phyloP scores from a whole-genome alignment of 2,113 vertebrate species.

The Microtus oregoni region DNA sequence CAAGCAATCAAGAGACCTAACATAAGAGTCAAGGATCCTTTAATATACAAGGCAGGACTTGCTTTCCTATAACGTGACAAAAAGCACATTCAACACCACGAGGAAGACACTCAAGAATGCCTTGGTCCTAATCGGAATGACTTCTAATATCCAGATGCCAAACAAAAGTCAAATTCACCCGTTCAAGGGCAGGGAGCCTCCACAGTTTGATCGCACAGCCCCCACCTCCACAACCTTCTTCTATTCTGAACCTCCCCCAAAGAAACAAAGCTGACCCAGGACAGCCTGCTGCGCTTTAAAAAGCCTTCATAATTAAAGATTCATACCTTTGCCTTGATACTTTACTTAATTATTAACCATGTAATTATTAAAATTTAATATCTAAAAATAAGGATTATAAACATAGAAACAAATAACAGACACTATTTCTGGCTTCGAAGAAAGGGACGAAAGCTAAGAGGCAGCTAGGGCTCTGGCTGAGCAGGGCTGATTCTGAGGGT shows the following conservation, averaged over 20 bases:
- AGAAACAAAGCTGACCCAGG: neutral
- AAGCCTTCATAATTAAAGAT: neutral
- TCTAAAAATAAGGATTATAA: neutral
- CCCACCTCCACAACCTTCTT: neutral
- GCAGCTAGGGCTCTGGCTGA: neutral
- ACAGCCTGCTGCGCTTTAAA: neutral
- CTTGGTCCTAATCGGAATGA: neutral
- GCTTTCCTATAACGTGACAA: neutral
- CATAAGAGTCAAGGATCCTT: neutral
- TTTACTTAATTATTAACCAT: neutral
- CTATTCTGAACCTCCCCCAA: neutral
- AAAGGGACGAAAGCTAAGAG: neutral
- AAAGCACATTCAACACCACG: neutral
- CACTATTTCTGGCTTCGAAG: neutral
- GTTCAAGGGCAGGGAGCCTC: neutral
- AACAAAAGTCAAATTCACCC: conserved; percentile 39
- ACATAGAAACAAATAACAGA: neutral
- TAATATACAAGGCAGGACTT: neutral
- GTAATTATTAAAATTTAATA: neutral
- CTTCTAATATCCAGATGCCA: neutral
- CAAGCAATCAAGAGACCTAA: neutral
- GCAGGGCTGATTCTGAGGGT: neutral
- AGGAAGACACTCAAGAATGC: neutral
- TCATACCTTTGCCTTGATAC: neutral
- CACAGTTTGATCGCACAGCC: fast-evolving